Evolutionary conservation across 2,113 vertebrate genomes (phyloP).

Genomic region (Thalassoma bifasciatum): DNA sequence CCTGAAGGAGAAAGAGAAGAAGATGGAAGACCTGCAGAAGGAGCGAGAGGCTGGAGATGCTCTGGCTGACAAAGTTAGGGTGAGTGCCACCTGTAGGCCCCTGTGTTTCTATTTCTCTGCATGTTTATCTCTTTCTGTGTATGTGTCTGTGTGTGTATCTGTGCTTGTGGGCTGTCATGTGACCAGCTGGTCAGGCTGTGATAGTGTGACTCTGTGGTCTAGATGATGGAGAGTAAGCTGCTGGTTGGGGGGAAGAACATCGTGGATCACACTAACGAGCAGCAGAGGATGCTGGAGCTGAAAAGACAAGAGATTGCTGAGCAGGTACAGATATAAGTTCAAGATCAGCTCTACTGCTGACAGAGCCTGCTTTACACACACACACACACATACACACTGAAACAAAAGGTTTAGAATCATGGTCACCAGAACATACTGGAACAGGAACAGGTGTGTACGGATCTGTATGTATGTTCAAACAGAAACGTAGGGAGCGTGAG

Average conservation of each 20-base stretch:
- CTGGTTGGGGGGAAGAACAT: slow-evolving; percentile 98
- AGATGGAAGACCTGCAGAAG: slow-evolving; percentile 91
- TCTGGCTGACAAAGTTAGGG: slow-evolving; percentile 95
- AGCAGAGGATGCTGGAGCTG: slow-evolving; percentile 94
- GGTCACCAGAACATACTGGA: no score
- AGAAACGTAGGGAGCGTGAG: slow-evolving; percentile 97
- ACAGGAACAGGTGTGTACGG: no score
- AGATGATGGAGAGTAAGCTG: slow-evolving; percentile 99
- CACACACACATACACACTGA: no score
- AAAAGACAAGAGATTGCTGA: slow-evolving; percentile 97
- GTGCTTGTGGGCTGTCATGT: no score
- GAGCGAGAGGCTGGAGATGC: slow-evolving; percentile 94
- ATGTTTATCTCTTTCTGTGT: no score
- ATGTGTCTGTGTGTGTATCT: neutral
- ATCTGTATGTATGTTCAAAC: slow-evolving; percentile 2
- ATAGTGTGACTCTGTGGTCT: neutral
- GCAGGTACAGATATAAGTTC: slow-evolving; percentile 84
- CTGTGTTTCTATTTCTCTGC: no score
- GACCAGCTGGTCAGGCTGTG: no score
- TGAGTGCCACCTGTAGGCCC: slow-evolving; percentile 56
- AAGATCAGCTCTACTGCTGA: no score
- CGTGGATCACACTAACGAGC: slow-evolving; percentile 98
- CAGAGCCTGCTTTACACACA: no score
- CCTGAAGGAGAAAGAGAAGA: slow-evolving; percentile 93
- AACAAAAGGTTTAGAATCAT: no score